These are phyloP conservation scores for Pachypsylla venusta DNA, from an alignment of 1,140 invertebrate species.

Conservation along the genomic window DNA sequence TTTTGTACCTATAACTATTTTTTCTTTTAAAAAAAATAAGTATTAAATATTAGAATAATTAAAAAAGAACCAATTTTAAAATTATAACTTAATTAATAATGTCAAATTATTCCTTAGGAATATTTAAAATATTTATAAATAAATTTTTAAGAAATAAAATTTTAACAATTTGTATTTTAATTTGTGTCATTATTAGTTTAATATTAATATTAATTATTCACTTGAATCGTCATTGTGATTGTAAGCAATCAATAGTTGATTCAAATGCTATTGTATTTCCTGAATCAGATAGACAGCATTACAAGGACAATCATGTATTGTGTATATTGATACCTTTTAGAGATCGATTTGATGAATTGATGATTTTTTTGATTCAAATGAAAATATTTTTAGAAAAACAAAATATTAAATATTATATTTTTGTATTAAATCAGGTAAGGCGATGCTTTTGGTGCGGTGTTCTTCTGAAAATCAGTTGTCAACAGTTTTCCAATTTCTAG, in stretches of 20 bases:
- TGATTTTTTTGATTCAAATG: conserved; percentile 85
- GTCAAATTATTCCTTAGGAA: no score
- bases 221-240: neutral
- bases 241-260: neutral
- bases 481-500: no score
- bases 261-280: neutral
- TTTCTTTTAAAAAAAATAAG: no score
- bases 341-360: conserved; percentile 87
- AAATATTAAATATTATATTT: conserved; percentile 70
- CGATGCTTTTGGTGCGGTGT: no score
- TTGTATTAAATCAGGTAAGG: conserved; percentile 74
- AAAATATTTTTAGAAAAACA: conserved; percentile 68
- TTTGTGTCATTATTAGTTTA: neutral
- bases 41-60: no score
- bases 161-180: neutral
- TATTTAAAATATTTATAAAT: neutral
- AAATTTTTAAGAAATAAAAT: conserved; percentile 3
- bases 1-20: no score
- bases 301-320: conserved; percentile 36
- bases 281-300: neutral
- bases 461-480: no score
- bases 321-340: conserved; percentile 84
- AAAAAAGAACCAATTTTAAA: no score
- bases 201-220: neutral
- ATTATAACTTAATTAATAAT: no score